A percentile compares a stretch with the other conserved stretches of the same genome.
Conservation (phyloP, 2,113 vertebrate genomes). For the Microcebus murinus region DNA sequence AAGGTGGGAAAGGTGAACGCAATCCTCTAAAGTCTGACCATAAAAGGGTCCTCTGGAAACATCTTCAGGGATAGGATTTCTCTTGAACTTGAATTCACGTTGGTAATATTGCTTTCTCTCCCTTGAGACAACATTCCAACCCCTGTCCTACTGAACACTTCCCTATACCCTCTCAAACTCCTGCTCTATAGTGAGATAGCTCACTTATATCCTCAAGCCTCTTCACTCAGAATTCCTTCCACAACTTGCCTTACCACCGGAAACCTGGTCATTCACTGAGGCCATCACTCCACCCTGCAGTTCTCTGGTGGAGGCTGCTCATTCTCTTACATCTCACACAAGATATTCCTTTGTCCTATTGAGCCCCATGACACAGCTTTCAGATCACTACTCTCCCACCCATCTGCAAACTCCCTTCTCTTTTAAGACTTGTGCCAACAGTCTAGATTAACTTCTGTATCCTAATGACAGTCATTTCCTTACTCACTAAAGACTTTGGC, state of each 20-base stretch:
- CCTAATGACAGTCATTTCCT: not conserved
- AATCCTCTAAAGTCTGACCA: not conserved
- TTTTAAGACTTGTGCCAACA: not conserved
- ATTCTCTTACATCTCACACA: not conserved
- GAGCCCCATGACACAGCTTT: not conserved
- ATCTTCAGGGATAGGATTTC: not conserved
- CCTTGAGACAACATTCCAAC: not conserved
- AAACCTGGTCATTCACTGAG: not conserved
- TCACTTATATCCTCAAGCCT: not conserved
- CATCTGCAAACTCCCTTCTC: not conserved
- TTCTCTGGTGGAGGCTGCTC: not conserved
- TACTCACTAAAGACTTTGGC: not conserved
- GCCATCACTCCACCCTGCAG: not conserved
- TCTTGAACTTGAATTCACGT: not conserved
- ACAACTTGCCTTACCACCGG: not conserved
- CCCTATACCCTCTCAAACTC: not conserved
- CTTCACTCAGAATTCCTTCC: not conserved
- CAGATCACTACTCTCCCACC: not conserved
- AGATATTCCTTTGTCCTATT: not conserved
- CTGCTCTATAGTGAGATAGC: not conserved
- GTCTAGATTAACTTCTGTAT: not conserved
- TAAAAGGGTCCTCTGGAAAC: not conserved
- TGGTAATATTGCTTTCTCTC: not conserved
- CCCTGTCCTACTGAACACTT: not conserved
- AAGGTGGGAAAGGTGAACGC: not conserved